Percentiles rank a stretch among this genome's conserved stretches.
Conservation (phyloP, 2,797 vertebrate species). For the Fratercula arctica region DNA sequence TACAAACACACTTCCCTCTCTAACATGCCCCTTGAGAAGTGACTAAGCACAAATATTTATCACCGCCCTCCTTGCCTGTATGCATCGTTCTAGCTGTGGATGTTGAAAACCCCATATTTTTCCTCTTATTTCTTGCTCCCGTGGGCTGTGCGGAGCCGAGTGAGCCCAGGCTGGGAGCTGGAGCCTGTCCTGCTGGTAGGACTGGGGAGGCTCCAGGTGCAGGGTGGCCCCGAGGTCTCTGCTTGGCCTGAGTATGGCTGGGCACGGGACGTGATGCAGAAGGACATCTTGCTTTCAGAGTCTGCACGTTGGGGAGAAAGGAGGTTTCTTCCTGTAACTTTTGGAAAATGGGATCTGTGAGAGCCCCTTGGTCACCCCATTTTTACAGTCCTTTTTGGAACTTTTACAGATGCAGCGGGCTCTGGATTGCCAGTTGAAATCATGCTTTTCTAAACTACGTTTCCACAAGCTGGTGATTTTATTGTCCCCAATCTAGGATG, state of each 20-base stretch:
- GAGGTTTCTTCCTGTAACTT: not conserved
- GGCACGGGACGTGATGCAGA: not conserved
- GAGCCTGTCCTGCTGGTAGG: not conserved
- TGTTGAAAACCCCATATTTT: not conserved
- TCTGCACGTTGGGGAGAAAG: not conserved
- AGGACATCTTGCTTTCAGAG: not conserved
- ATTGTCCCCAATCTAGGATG: not conserved
- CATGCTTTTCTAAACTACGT: not conserved
- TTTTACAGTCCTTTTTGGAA: not conserved
- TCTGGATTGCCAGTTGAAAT: not conserved
- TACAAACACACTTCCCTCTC: conserved; percentile 16
- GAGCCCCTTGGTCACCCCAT: not conserved
- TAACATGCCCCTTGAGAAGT: conserved; percentile 3
- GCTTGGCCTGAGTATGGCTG: not conserved
- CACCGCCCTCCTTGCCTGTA: not conserved
- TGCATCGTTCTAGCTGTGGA: not conserved
- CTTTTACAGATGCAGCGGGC: not conserved
- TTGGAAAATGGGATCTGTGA: not conserved
- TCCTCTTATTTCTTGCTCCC: not conserved
- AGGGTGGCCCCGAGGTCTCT: not conserved
- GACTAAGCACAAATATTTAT: conserved; percentile 33
- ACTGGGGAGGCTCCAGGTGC: not conserved
- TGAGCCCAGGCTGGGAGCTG: not conserved
- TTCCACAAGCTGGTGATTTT: not conserved
- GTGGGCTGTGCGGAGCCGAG: not conserved